Base-by-base conservation (phyloP, 2,113 vertebrate genomes). In the Megalops atlanticus region DNA sequence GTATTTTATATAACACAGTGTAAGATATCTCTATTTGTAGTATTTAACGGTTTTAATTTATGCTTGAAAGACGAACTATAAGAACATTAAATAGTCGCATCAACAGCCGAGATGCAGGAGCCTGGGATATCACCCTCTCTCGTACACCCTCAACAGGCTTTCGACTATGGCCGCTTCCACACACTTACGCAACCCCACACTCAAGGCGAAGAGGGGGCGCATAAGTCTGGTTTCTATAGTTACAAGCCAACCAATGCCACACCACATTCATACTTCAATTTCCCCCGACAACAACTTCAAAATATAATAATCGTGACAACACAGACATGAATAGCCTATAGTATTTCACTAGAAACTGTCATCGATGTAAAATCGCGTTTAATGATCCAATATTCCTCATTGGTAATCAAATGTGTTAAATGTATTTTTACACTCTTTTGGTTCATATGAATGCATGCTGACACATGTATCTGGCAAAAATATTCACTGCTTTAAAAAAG, bases 181-280 rank as follows among this genome's bases (percentile, higher is more conserved):
- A 45, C 69, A 70, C 79, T 80, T 80, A 80, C 41, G 79, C 79
- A 80, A 80, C 35, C 69, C n/a, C 18, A n/a, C 21, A 49, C 79
- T 40, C 38, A 18, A 4, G 24, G 68, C 38, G 78, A 33, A 76
- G 33, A 52, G 78, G 68, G 68, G 79, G 79, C 70, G 70, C 79
- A 16, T 15, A 31, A 73, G n/a, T 54, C 49, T 47, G 70, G 79
- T 80, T 80, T 80, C 79, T 80, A 80, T 80, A 80, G 79, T 80
- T 80, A 80, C 78, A 52, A 21, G 47, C 41, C 18, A 71, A 71
- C 33, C 31, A 24, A 79, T 64, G 49, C 45, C 69, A 6, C 36
- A 43, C 33, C 35, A n/a, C 21, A 40, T 40, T 73, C n/a, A 72
- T 54, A 73, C 70, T 73, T 36, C 33, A 80, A 36, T 21, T 7